Percentiles rank a stretch among this genome's conserved stretches.
phyloP scores from a whole-genome alignment of 2,888 invertebrate species.

The Drosophila seclusa region DNA sequence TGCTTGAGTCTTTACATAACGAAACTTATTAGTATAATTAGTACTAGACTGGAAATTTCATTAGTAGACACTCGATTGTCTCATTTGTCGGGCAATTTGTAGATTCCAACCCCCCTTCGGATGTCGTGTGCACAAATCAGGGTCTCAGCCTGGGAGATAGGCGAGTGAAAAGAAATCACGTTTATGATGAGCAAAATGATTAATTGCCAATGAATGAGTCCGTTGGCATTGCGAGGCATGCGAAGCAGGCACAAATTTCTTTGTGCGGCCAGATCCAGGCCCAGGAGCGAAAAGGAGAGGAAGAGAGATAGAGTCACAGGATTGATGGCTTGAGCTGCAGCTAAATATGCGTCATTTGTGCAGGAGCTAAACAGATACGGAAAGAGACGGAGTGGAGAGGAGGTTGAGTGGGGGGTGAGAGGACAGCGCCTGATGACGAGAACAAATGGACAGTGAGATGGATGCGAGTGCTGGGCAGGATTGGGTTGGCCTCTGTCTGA shows the following conservation, averaged over 20 bases:
- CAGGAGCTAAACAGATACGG: conserved; percentile 54
- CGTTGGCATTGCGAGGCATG: conserved; percentile 63
- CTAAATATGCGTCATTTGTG: conserved; percentile 80
- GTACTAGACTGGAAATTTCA: conserved; percentile 23
- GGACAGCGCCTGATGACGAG: conserved; percentile 66
- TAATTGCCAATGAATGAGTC: conserved; percentile 83
- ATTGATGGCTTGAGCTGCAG: conserved; percentile 79
- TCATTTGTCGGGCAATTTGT: conserved; percentile 58
- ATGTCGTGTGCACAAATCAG: conserved; percentile 58
- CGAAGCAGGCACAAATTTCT: conserved; percentile 39
- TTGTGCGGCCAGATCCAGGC: conserved; percentile 1
- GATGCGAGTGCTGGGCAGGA: conserved; percentile 59
- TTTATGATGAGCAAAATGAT: conserved; percentile 83
- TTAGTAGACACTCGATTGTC: conserved; percentile 45
- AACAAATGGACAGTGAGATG: conserved; percentile 75
- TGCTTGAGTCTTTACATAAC: not conserved
- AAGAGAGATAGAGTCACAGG: conserved; percentile 44
- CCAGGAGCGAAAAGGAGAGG: not conserved
- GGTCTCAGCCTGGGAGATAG: conserved; percentile 31
- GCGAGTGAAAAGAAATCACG: conserved; percentile 74
- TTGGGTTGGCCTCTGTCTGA: conserved; percentile 59
- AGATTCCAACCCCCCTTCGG: conserved; percentile 31
- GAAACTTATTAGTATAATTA: not conserved
- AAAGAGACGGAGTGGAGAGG: conserved; percentile 15
- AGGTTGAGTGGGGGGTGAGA: conserved; percentile 27